Evolutionary conservation across 2,797 vertebrate species (phyloP).

Genomic region (Psittacula derbiana): DNA sequence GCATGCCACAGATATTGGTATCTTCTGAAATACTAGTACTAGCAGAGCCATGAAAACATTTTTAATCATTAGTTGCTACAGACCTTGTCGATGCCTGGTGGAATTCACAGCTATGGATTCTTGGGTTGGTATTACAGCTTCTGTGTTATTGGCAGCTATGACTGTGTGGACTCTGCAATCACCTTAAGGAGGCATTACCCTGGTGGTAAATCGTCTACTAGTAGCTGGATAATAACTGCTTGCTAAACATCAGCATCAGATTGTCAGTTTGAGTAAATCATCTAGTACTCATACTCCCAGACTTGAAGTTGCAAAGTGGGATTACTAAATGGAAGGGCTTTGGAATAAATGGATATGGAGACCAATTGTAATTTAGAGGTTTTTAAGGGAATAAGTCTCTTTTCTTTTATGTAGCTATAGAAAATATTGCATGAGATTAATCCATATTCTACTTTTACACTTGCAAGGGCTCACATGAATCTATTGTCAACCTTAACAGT

Average conservation of each 20-base stretch:
- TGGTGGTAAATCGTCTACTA: background rate
- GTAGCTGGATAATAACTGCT: background rate
- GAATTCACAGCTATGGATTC: background rate
- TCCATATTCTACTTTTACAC: background rate
- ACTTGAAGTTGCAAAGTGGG: background rate
- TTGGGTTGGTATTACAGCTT: background rate
- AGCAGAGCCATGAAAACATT: background rate
- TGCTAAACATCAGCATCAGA: background rate
- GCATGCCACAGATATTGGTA: too few relatives aligned
- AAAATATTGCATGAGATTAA: background rate
- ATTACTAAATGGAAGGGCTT: background rate
- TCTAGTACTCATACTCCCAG: background rate
- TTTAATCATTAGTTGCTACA: background rate
- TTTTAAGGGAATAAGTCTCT: background rate
- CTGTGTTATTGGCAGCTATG: background rate
- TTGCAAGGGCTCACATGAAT: background rate
- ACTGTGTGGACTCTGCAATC: too few relatives aligned
- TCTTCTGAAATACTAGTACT: background rate
- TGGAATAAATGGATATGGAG: background rate
- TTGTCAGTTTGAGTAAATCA: background rate
- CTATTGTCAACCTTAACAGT: background rate
- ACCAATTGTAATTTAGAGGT: background rate
- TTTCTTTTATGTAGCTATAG: background rate
- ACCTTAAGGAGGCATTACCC: background rate
- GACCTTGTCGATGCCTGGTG: background rate